Evolutionary conservation across 2,888 invertebrate genomes (phyloP).

Genomic region (Amorpha juglandis): DNA sequence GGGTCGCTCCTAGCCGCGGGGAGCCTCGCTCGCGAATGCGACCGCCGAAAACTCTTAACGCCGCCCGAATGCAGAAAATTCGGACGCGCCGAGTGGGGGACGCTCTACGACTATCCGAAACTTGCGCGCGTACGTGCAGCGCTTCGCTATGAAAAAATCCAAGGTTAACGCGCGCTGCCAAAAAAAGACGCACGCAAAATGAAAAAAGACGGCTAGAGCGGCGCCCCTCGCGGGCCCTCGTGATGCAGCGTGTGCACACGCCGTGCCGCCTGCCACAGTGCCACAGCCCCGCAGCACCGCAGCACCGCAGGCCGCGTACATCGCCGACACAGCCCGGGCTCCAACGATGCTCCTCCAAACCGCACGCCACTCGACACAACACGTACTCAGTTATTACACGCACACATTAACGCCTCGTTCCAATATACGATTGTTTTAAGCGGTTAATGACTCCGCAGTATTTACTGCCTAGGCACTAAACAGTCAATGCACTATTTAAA

Average conservation of each 20-base stretch:
- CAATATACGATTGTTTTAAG: slow-evolving; percentile 19
- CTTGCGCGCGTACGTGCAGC: slow-evolving; percentile 82
- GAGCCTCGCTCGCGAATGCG: slow-evolving; percentile 82
- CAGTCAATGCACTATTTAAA: slow-evolving; percentile 8
- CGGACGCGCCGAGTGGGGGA: slow-evolving; percentile 82
- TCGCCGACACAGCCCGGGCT: not conserved
- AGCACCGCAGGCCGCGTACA: not conserved
- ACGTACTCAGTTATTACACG: not conserved
- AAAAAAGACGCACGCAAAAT: slow-evolving; percentile 84
- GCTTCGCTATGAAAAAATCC: slow-evolving; percentile 83
- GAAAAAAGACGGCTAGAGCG: slow-evolving; percentile 80
- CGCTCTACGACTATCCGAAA: slow-evolving; percentile 82
- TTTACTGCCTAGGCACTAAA: slow-evolving; percentile 24
- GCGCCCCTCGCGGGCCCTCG: slow-evolving; percentile 74
- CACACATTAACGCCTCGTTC: slow-evolving; percentile 2
- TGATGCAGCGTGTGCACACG: slow-evolving; percentile 74
- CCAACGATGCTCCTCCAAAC: not conserved
- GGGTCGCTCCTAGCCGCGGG: slow-evolving; percentile 72
- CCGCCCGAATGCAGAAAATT: slow-evolving; percentile 83
- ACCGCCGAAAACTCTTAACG: slow-evolving; percentile 82
- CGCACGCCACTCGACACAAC: not conserved
- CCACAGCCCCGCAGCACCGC: not conserved
- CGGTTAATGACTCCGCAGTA: slow-evolving; percentile 23
- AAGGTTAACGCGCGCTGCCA: slow-evolving; percentile 84
- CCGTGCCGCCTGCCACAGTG: slow-evolving; percentile 52